Conservation (phyloP, 2,888 invertebrate species). For the Tenthredo livida region DNA sequence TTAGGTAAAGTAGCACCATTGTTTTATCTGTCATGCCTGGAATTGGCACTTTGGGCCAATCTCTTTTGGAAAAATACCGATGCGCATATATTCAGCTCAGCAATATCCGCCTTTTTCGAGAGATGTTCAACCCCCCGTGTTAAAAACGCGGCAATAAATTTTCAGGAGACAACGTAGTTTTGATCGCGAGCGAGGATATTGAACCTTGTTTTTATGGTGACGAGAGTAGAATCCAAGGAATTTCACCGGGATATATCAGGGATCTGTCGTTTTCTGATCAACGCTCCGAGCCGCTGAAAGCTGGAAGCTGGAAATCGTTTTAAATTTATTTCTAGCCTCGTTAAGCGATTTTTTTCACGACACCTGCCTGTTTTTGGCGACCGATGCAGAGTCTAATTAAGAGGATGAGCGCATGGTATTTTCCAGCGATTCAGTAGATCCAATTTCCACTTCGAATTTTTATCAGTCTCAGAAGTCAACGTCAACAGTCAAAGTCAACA, state of each 20-base stretch:
- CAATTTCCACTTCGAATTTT: not conserved
- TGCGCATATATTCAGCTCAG: not conserved
- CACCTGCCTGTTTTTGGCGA: slow-evolving; percentile 3
- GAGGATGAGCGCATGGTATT: slow-evolving; percentile 9
- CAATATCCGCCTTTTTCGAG: not conserved
- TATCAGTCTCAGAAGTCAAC: not conserved
- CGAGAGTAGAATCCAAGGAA: not conserved
- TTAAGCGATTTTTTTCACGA: not conserved
- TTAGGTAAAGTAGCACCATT: not conserved
- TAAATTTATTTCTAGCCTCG: not conserved
- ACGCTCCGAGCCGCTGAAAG: not conserved
- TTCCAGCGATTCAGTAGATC: not conserved
- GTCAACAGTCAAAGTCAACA: not conserved
- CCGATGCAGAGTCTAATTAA: slow-evolving; percentile 9
- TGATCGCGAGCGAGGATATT: not conserved
- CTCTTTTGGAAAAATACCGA: not conserved
- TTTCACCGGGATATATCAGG: not conserved
- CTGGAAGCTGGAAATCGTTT: not conserved
- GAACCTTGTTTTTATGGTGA: not conserved
- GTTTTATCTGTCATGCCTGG: not conserved
- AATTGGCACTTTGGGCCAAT: not conserved
- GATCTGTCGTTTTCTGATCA: not conserved
- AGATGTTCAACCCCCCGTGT: not conserved
- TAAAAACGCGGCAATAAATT: not conserved
- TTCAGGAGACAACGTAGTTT: not conserved